Percentiles rank a stretch among this genome's conserved stretches.
phyloP scores from a whole-genome alignment of 2,797 vertebrate genomes.

The Hydrolagus colliei region DNA sequence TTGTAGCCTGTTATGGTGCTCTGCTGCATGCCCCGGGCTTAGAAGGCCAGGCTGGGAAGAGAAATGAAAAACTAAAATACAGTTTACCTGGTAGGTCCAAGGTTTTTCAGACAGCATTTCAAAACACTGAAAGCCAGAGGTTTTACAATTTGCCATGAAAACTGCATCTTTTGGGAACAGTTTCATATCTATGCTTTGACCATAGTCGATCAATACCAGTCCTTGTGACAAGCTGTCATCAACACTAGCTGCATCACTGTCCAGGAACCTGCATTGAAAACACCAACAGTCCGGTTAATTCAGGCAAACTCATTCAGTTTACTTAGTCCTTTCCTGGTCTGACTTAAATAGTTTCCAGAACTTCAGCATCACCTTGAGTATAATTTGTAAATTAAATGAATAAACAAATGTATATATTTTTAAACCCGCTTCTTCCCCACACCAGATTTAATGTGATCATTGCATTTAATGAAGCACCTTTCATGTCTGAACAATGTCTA shows the following conservation, averaged over 20 bases:
- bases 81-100: constrained; percentile 85
- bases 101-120: constrained; percentile 83
- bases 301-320: neutral
- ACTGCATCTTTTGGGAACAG: constrained; percentile 74
- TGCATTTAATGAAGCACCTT: too few species aligned
- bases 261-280: constrained; percentile 68
- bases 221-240: constrained; percentile 66
- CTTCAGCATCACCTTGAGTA: too few species aligned
- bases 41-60: neutral
- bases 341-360: too few species aligned
- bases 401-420: too few species aligned
- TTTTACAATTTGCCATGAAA: constrained; percentile 76
- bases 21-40: neutral
- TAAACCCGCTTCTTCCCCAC: too few species aligned
- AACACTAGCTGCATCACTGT: constrained; percentile 55
- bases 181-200: constrained; percentile 86
- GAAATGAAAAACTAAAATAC: neutral
- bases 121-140: constrained; percentile 84
- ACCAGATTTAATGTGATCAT: too few species aligned
- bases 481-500: too few species aligned
- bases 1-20: too few species aligned
- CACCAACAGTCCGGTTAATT: neutral
- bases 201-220: constrained; percentile 79
- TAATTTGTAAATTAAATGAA: too few species aligned
- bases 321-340: too few species aligned